Evolutionary conservation across 1,140 invertebrate species (phyloP), one percentile per base, ranked within the genome.

Genomic region (Drosophila mayri): DNA sequence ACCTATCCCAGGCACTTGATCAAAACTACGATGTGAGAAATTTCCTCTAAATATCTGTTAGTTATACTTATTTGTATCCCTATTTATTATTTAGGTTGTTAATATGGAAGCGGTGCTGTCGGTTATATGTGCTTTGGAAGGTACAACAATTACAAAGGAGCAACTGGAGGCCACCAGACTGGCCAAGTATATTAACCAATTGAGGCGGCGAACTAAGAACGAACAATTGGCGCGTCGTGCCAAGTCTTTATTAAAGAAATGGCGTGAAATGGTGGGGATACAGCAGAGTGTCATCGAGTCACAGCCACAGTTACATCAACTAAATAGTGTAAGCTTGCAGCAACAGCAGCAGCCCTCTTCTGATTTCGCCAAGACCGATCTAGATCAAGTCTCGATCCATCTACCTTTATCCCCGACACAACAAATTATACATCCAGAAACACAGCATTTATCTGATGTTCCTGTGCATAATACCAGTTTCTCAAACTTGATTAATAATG

Each of bases 141-240:
- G 96, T 94, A 96, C 97, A 93, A 95, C 96, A 93, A 97, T 99
- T 94, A 98, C 98, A 93, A 98, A 97, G 95, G 98, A 99, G 93
- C 95, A 97, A 94, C 94, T 99, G 94, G 98, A 98, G 96, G 94
- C 95, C 95, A 95, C 98, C 94, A 94, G 98, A 95, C 94, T 99
- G 93, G 98, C 98, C n/a, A 97, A 97, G 93, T 95, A 97, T 91
- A 96, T 99, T 88, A 99, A 99, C 93, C 97, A 98, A 93, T 93
- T 99, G 25, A 94, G 98, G 57, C 94, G 96, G 63, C 97, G 97
- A 92, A 98, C 97, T 38, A 95, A 94, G 49, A 94, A 95, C 72
- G 96, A 97, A 81, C 94, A 95, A 43, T 94, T 99, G 91, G 97
- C 97, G 28, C 96, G 96, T 81, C 94, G 98, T 76, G 97, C 97